Evolutionary conservation across 2,113 vertebrate genomes (phyloP).

Genomic region (Cephalopterus ornatus): DNA sequence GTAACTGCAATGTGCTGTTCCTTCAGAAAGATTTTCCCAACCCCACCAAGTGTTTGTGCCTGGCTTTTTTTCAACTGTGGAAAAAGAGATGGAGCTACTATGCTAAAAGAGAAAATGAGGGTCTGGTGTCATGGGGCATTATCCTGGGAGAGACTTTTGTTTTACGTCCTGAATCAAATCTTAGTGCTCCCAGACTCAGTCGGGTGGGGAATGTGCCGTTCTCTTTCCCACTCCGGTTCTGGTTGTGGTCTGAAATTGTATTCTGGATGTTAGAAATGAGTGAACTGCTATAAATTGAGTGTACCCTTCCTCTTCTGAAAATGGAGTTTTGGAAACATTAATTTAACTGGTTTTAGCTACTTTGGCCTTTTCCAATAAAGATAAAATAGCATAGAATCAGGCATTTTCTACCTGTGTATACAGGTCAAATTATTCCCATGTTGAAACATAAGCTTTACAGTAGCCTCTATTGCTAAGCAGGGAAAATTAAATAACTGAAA

Average conservation of each 20-base stretch:
- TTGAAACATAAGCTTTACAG: not conserved
- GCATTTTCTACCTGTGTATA: not conserved
- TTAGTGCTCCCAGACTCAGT: not conserved
- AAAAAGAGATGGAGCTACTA: not conserved
- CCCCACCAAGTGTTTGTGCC: not conserved
- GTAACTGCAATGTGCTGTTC: not conserved
- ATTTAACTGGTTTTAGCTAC: not conserved
- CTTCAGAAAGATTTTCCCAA: not conserved
- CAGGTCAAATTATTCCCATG: not conserved
- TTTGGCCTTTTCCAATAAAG: not conserved
- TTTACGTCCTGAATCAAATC: not conserved
- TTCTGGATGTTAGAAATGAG: not conserved
- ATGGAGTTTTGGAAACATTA: not conserved
- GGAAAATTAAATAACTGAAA: not conserved
- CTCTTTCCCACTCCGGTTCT: not conserved
- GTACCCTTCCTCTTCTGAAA: not conserved
- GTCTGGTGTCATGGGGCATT: fast-evolving
- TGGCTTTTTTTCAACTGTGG: not conserved
- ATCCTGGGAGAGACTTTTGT: not conserved
- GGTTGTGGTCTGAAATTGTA: not conserved
- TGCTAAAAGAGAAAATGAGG: not conserved
- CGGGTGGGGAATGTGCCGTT: not conserved
- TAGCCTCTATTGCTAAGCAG: not conserved
- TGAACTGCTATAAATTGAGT: not conserved
- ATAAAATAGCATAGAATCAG: not conserved